Evolutionary conservation across 2,797 vertebrate species (phyloP).

Genomic region (Cirrhinus mrigala): DNA sequence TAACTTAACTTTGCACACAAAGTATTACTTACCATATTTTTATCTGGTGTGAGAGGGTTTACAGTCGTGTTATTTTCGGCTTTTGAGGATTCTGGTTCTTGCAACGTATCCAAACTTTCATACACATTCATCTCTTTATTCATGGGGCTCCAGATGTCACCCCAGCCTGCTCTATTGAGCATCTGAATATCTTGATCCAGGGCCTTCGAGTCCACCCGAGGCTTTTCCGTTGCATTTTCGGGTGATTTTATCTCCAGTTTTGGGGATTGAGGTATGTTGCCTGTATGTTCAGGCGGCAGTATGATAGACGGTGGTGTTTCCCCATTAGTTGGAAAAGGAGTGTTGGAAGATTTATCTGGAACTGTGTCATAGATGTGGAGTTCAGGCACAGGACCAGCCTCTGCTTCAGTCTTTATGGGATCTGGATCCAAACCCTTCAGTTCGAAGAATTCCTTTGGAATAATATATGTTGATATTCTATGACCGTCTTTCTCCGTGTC

Average conservation of each 20-base stretch:
- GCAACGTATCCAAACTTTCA: constrained; percentile 15
- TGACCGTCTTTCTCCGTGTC: constrained; percentile 37
- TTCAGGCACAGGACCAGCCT: constrained; percentile 2
- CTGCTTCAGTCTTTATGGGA: not conserved
- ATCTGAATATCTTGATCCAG: constrained; percentile 45
- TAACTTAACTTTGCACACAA: not conserved
- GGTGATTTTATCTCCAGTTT: not conserved
- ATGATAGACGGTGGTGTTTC: constrained; percentile 1
- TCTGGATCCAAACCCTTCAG: constrained; percentile 15
- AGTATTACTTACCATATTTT: not conserved
- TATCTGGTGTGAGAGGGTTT: not conserved
- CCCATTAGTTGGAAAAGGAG: not conserved
- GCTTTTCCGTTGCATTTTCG: not conserved
- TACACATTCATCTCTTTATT: constrained; percentile 24
- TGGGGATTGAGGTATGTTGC: not conserved
- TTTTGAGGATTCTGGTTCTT: not conserved
- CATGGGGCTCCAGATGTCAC: constrained; percentile 18
- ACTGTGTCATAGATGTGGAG: not conserved
- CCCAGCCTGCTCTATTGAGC: constrained; percentile 48
- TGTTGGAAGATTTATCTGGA: not conserved
- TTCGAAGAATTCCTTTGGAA: constrained; percentile 57
- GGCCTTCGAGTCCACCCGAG: not conserved
- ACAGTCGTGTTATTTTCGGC: not conserved
- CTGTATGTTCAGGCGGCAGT: not conserved
- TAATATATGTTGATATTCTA: constrained; percentile 70